These are phyloP conservation scores for Psittacula derbiana DNA, from an alignment of 2,797 vertebrate species.

Conservation along the genomic window DNA sequence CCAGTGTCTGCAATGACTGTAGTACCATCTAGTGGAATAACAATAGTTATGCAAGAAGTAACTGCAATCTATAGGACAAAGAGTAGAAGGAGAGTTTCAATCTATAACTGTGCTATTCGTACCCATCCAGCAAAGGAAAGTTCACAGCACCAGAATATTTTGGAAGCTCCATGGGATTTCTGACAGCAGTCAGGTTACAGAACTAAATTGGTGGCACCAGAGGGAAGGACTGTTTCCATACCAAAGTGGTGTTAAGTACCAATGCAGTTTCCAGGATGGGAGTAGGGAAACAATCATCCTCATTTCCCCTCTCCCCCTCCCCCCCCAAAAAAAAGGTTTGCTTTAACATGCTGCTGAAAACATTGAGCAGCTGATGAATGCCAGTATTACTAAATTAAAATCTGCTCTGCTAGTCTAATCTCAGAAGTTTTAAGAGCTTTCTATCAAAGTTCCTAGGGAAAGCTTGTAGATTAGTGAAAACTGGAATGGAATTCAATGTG, in stretches of 20 bases:
- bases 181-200: neutral
- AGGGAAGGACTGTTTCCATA: neutral
- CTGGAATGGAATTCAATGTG: neutral
- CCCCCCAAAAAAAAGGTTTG: neutral
- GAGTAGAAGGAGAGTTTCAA: neutral
- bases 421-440: neutral
- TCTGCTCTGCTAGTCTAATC: neutral
- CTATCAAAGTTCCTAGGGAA: neutral
- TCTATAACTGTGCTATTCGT: neutral
- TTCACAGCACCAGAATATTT: neutral
- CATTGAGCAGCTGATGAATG: neutral
- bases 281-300: accelerated
- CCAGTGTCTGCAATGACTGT: neutral
- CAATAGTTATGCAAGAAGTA: neutral
- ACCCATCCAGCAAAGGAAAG: neutral
- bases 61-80: neutral
- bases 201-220: neutral
- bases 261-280: neutral
- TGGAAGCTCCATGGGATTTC: neutral
- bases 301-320: accelerated
- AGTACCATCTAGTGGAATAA: conserved; percentile 68
- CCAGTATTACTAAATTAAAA: neutral
- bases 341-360: neutral
- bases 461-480: neutral
- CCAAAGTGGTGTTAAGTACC: neutral